Conservation (phyloP, 2,113 vertebrate species). For the Phyllostomus discolor region DNA sequence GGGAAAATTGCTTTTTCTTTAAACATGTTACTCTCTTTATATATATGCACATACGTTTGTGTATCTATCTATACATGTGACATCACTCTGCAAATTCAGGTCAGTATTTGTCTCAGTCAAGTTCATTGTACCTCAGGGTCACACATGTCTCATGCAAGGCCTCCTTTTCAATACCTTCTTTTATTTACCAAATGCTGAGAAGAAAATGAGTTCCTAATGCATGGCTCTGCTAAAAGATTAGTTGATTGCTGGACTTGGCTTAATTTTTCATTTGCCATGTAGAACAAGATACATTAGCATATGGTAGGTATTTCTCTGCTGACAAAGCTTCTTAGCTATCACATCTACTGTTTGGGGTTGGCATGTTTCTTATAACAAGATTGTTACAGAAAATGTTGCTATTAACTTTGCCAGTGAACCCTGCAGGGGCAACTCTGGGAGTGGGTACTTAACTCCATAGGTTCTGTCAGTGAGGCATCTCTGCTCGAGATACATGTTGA, state of each 20-base stretch:
- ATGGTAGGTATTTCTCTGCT: neutral
- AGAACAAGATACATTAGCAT: neutral
- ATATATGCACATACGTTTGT: neutral
- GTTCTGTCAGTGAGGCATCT: neutral
- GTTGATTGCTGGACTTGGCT: neutral
- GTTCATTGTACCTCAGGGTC: slow-evolving; percentile 18
- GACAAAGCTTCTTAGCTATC: neutral
- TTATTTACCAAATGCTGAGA: neutral
- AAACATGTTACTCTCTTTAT: neutral
- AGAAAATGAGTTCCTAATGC: slow-evolving; percentile 18
- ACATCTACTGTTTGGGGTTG: neutral
- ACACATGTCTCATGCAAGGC: neutral
- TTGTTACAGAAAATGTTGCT: slow-evolving; percentile 30
- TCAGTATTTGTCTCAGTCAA: slow-evolving; percentile 33
- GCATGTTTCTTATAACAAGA: slow-evolving; percentile 7
- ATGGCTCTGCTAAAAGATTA: slow-evolving; percentile 5
- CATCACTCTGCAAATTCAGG: neutral
- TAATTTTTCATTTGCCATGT: slow-evolving; percentile 30
- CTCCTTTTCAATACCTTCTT: slow-evolving; percentile 29
- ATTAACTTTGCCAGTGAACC: slow-evolving; percentile 22
- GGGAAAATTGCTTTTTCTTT: slow-evolving; percentile 26
- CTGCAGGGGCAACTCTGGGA: neutral
- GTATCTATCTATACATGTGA: neutral
- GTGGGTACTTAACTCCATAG: neutral
- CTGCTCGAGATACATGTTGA: neutral